These are phyloP conservation scores for Aplochiton taeniatus DNA, from an alignment of 2,797 vertebrate genomes.

Conservation along the genomic window DNA sequence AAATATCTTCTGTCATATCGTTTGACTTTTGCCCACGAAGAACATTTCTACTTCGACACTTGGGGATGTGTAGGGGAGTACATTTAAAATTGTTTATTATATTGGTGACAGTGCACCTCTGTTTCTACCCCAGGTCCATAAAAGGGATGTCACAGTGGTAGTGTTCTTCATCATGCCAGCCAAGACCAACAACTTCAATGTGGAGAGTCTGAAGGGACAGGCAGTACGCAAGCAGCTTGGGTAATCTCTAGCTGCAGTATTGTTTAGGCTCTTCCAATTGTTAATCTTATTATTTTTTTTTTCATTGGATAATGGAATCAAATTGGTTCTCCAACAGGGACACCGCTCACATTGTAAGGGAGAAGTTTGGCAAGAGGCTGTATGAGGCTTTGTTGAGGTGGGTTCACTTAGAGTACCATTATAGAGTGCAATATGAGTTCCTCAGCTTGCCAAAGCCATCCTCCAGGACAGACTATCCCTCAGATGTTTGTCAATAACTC, in stretches of 20 bases:
- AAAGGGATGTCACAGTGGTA: conserved; percentile 86
- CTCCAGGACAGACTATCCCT: too few relatives aligned
- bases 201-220: conserved; percentile 95
- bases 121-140: conserved; percentile 80
- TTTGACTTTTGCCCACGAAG: too few relatives aligned
- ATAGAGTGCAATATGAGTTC: too few relatives aligned
- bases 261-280: not conserved
- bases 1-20: conserved; percentile 12
- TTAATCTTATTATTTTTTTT: not conserved
- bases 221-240: conserved; percentile 94
- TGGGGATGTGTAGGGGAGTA: not conserved
- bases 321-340: conserved; percentile 76
- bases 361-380: conserved; percentile 94
- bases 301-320: not conserved
- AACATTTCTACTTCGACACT: not conserved
- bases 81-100: not conserved
- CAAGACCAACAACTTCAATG: conserved; percentile 96
- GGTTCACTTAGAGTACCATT: conserved; percentile 38
- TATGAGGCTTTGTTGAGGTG: conserved; percentile 90
- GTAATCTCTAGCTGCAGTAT: conserved; percentile 60
- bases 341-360: conserved; percentile 89
- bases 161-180: conserved; percentile 99
- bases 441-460: too few relatives aligned
- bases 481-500: too few relatives aligned
- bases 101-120: not conserved